These are phyloP conservation scores for Neoniphon sammara DNA, from an alignment of 2,797 vertebrate species.

Conservation along the genomic window DNA sequence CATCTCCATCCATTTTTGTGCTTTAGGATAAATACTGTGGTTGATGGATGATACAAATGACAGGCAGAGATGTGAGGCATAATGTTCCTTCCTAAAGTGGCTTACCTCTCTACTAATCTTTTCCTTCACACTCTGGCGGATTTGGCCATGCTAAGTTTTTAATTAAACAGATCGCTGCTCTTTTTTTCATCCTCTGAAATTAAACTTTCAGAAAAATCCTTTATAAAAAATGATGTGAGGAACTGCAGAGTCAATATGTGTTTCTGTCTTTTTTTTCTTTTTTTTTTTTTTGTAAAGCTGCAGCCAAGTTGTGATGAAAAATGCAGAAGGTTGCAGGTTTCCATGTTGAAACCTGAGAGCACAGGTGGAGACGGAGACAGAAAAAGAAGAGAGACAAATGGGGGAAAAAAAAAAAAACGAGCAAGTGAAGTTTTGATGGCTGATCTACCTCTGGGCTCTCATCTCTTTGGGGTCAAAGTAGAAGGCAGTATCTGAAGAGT, in stretches of 20 bases:
- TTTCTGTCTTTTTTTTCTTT: slow-evolving; percentile 17
- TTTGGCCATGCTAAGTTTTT: slow-evolving; percentile 81
- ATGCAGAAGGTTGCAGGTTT: slow-evolving; percentile 54
- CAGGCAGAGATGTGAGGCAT: slow-evolving; percentile 58
- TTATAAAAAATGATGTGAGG: slow-evolving; percentile 21
- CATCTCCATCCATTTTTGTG: background rate
- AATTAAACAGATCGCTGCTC: slow-evolving; percentile 86
- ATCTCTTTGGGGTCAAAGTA: slow-evolving; percentile 94
- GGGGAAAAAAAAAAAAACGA: background rate
- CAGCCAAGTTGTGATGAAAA: slow-evolving; percentile 61
- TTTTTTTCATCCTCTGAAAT: slow-evolving; percentile 78
- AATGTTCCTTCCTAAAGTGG: slow-evolving; percentile 63
- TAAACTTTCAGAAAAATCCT: slow-evolving; percentile 78
- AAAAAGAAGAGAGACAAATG: slow-evolving; percentile 29
- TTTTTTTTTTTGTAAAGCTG: slow-evolving; percentile 37
- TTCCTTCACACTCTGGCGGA: slow-evolving; percentile 77
- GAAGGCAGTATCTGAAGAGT: slow-evolving; percentile 82
- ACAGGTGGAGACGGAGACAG: slow-evolving; percentile 12
- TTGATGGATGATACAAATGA: slow-evolving; percentile 53
- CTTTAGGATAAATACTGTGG: slow-evolving; percentile 21
- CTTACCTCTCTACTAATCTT: slow-evolving; percentile 81
- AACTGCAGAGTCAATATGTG: slow-evolving; percentile 13
- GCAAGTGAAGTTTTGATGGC: background rate
- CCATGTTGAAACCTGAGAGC: slow-evolving; percentile 25
- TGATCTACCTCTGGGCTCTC: slow-evolving; percentile 88